These are phyloP conservation scores for Catalaphyllia jardinei DNA, from an alignment of 64 coral and sea anemone genomes.

Conservation along the genomic window DNA sequence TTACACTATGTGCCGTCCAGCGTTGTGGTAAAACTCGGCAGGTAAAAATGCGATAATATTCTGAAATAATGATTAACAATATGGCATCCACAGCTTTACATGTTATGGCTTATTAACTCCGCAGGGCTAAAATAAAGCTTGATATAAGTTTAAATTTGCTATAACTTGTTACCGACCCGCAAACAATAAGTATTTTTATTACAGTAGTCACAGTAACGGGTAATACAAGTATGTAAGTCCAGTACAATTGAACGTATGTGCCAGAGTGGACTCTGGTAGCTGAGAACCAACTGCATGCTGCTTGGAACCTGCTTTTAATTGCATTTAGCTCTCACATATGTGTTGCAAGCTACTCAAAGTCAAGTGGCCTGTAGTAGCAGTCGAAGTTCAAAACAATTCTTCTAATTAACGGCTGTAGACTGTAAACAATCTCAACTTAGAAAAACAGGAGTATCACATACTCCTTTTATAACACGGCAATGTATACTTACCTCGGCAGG, in stretches of 20 bases:
- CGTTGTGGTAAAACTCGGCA: no score
- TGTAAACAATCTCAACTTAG: neutral
- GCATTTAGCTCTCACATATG: no score
- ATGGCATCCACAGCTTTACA: neutral
- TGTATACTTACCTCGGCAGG: neutral
- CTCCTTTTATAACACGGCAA: neutral
- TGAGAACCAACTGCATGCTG: no score
- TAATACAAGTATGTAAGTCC: neutral
- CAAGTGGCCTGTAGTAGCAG: neutral
- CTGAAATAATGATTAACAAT: neutral
- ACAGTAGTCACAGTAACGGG: neutral
- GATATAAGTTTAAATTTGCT: neutral
- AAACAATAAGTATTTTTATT: neutral
- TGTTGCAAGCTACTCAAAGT: no score
- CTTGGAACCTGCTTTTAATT: no score
- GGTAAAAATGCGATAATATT: no score
- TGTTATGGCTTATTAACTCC: neutral
- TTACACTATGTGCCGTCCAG: no score
- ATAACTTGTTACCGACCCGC: neutral
- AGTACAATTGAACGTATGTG: neutral
- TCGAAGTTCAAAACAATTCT: conserved; percentile 18
- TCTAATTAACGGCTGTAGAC: conserved; percentile 3
- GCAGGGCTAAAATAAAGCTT: neutral
- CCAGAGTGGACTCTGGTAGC: no score
- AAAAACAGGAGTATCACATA: neutral